phyloP scores from a whole-genome alignment of 2,113 vertebrate genomes.

The Chaetops frenatus region DNA sequence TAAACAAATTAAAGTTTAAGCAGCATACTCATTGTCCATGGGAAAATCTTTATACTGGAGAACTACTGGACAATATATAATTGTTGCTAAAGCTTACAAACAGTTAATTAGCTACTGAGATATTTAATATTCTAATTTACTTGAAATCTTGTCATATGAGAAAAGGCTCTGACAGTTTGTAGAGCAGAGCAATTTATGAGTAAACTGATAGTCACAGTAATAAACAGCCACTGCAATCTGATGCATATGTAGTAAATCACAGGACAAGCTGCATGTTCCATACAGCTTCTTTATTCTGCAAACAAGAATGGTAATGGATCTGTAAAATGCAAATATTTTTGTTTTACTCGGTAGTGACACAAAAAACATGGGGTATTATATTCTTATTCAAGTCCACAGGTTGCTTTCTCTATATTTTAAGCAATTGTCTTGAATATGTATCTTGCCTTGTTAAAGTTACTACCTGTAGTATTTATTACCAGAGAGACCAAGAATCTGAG shows the following conservation, averaged over 20 bases:
- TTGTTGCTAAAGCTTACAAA: background rate
- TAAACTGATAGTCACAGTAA: background rate
- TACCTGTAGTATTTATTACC: background rate
- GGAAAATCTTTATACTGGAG: background rate
- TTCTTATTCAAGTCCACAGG: background rate
- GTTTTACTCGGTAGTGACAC: background rate
- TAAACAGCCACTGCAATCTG: background rate
- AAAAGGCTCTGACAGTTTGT: background rate
- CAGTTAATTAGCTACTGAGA: background rate
- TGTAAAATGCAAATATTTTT: background rate
- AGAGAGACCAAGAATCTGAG: background rate
- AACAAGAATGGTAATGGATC: background rate
- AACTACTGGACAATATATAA: background rate
- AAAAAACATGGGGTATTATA: background rate
- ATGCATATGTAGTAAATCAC: background rate
- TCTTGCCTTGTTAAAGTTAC: background rate
- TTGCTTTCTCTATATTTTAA: background rate
- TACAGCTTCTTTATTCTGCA: background rate
- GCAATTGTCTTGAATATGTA: slow-evolving; percentile 3
- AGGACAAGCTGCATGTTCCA: background rate
- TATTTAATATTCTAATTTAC: background rate
- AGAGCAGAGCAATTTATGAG: background rate
- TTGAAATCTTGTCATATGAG: background rate
- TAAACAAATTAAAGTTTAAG: background rate
- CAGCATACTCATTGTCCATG: background rate